Evolutionary conservation across 2,797 vertebrate species (phyloP).

Genomic region (Melanotaenia nigrans): DNA sequence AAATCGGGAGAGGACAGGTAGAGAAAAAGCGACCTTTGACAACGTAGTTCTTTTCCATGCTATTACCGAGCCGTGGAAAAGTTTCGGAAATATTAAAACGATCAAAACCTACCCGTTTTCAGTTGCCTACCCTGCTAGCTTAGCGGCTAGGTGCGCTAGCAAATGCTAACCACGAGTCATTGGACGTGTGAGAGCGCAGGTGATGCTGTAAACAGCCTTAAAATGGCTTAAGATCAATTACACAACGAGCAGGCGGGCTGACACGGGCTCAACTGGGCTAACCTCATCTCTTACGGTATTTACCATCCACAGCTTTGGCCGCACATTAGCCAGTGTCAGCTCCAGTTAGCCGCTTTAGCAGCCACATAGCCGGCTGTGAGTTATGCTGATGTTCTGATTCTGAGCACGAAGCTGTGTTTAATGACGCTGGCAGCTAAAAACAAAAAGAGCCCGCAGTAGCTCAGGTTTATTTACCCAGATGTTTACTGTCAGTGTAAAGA

Average conservation of each 20-base stretch:
- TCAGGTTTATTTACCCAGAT: not conserved
- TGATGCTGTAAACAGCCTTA: conserved; percentile 17
- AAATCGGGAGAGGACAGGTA: conserved; percentile 84
- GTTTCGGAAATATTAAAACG: not conserved
- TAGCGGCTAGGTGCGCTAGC: conserved; percentile 49
- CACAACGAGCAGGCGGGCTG: not conserved
- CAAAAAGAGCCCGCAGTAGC: not conserved
- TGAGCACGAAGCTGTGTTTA: too few species aligned
- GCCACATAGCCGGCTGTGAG: not conserved
- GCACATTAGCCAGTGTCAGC: not conserved
- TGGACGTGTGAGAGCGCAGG: conserved; percentile 20
- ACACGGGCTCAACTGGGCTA: not conserved
- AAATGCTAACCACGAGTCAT: conserved; percentile 74
- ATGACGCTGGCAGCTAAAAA: too few species aligned
- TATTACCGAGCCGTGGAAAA: not conserved
- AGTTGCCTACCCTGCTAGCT: conserved; percentile 42
- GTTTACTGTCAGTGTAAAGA: too few species aligned
- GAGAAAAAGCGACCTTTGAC: not conserved
- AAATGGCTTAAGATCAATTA: conserved; percentile 9
- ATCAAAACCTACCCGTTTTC: not conserved
- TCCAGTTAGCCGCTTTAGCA: conserved; percentile 13
- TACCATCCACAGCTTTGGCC: not conserved
- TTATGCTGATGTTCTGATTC: not conserved
- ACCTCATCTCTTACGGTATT: accelerated
- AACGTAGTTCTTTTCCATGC: not conserved